These are phyloP conservation scores for Apodemia zela DNA, from an alignment of 2,888 invertebrate genomes.

Conservation along the genomic window DNA sequence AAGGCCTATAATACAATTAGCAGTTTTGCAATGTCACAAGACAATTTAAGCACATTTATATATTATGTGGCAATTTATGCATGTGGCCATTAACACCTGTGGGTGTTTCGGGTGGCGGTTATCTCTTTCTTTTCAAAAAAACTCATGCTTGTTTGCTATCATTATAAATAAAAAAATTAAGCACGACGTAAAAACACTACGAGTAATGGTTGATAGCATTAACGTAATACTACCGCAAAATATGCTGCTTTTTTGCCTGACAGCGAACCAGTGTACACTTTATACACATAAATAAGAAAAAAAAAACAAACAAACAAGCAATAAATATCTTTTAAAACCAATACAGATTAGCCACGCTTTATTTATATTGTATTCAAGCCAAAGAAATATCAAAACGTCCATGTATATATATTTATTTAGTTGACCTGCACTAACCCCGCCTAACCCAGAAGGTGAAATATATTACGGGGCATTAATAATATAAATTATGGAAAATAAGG, in stretches of 20 bases:
- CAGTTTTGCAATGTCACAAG: too few relatives aligned
- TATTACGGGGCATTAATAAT: slow-evolving; percentile 10
- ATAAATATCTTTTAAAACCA: neutral
- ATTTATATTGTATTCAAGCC: neutral
- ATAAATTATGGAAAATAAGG: neutral
- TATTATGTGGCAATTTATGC: too few relatives aligned
- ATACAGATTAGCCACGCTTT: neutral
- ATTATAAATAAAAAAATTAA: too few relatives aligned
- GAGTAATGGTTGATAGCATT: too few relatives aligned
- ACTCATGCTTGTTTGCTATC: too few relatives aligned
- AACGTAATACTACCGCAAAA: neutral
- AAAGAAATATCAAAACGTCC: neutral
- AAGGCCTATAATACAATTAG: too few relatives aligned
- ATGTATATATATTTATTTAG: neutral
- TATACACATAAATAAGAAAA: neutral
- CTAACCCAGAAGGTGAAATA: slow-evolving; percentile 13
- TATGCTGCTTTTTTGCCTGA: neutral
- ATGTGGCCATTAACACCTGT: too few relatives aligned
- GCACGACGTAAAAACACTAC: too few relatives aligned
- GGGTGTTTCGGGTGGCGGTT: too few relatives aligned
- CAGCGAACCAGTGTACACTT: neutral
- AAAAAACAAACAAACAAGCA: neutral
- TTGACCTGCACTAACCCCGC: slow-evolving; percentile 4
- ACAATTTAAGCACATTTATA: too few relatives aligned
- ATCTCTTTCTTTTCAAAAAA: too few relatives aligned